Conservation (phyloP, 2,113 vertebrate genomes). For the Tragulus kanchil region DNA sequence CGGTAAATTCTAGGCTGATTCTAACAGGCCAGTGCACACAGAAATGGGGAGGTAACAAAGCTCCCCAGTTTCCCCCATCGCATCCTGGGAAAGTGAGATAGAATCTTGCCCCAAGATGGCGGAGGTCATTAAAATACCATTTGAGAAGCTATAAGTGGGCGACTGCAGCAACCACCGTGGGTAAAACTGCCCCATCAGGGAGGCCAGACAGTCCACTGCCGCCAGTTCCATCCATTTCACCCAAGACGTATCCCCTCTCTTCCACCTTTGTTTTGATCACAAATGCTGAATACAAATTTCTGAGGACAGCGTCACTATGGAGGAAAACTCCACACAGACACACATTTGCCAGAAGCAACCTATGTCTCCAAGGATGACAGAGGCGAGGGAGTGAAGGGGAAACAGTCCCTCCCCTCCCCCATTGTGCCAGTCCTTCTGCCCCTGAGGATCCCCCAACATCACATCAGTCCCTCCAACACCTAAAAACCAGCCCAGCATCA, state of each 20-base stretch:
- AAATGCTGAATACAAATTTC: not conserved
- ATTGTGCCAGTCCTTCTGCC: not conserved
- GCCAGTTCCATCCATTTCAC: not conserved
- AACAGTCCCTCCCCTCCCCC: not conserved
- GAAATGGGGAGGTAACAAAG: not conserved
- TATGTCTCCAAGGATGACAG: not conserved
- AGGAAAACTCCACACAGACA: conserved; percentile 9
- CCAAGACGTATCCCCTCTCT: not conserved
- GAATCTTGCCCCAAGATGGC: not conserved
- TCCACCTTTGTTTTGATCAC: not conserved
- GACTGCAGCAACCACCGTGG: not conserved
- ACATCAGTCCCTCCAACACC: not conserved
- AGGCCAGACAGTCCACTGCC: not conserved
- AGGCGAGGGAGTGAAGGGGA: not conserved
- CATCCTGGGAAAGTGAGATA: not conserved
- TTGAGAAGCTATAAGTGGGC: not conserved
- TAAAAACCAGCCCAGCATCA: not conserved
- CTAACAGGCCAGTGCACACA: not conserved
- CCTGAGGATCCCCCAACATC: not conserved
- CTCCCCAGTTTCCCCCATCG: not conserved
- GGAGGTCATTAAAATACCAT: not conserved
- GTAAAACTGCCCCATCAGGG: not conserved
- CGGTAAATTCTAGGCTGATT: not conserved
- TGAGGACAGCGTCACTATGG: not conserved
- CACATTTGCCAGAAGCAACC: not conserved